Conservation (phyloP, 2,888 invertebrate species). For the Gymnoscelis rufifasciata region DNA sequence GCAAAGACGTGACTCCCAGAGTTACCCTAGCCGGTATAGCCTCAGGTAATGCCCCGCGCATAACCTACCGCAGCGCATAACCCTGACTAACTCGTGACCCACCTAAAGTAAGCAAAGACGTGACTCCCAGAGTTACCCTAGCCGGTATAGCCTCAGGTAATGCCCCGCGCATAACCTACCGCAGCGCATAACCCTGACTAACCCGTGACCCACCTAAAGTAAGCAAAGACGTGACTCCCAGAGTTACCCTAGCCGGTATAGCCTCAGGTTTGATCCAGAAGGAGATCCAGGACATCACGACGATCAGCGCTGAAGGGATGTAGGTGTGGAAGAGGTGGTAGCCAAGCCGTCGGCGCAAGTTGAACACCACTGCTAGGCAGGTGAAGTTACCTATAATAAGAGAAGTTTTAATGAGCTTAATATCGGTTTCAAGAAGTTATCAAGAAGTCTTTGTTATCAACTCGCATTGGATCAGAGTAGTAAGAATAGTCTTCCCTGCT, state of each 20-base stretch:
- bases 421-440: no score
- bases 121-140: conserved; percentile 91
- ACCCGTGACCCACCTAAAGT: conserved; percentile 81
- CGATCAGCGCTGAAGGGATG: conserved; percentile 93
- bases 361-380: conserved; percentile 93
- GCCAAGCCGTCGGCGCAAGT: conserved; percentile 88
- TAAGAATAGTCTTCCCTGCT: no score
- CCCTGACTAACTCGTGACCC: conserved; percentile 7
- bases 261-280: conserved; percentile 98
- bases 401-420: no score
- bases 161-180: no score
- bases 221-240: conserved; percentile 91
- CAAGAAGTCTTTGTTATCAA: no score
- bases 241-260: conserved; percentile 92
- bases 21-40: conserved; percentile 95
- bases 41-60: no score
- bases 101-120: conserved; percentile 91
- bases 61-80: no score
- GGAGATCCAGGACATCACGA: conserved; percentile 97
- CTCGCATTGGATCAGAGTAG: no score
- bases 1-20: conserved; percentile 90
- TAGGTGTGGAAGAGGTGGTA: conserved; percentile 96
- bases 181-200: no score
- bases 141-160: conserved; percentile 95
- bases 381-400: conserved; percentile 89